Conservation (phyloP, 1,140 invertebrate species). For the Drosophila miranda region DNA sequence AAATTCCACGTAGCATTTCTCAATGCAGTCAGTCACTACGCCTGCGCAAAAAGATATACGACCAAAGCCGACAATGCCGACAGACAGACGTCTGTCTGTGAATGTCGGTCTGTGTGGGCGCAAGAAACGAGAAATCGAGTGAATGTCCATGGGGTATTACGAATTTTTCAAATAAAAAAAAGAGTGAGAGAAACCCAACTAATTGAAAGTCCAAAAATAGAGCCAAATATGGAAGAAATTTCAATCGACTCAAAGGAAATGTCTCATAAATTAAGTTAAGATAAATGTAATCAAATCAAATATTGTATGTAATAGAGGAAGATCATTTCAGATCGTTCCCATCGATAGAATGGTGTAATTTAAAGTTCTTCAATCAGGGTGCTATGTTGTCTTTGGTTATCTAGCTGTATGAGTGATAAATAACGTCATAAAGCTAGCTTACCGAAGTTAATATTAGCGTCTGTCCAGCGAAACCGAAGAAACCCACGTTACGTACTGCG, state of each 20-base stretch:
- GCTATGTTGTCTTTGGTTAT: conserved; percentile 83
- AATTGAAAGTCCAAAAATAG: conserved; percentile 46
- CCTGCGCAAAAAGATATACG: conserved; percentile 62
- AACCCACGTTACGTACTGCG: conserved; percentile 26
- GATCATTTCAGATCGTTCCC: conserved; percentile 24
- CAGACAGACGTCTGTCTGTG: conserved; percentile 22
- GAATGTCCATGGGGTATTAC: conserved; percentile 49
- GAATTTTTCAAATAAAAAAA: conserved; percentile 8
- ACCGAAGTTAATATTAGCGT: conserved; percentile 83
- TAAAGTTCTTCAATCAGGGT: conserved; percentile 47
- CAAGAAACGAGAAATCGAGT: conserved; percentile 50
- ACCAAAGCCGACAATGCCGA: conserved; percentile 46
- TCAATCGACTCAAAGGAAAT: conserved; percentile 3
- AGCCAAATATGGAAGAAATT: conserved; percentile 2
- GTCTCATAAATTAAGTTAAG: conserved; percentile 14
- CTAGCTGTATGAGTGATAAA: conserved; percentile 83
- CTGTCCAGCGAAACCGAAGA: conserved; percentile 52
- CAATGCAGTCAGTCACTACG: conserved; percentile 68
- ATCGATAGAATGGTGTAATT: conserved; percentile 23
- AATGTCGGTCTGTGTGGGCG: conserved; percentile 16
- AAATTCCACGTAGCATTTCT: conserved; percentile 68
- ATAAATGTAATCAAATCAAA: conserved; percentile 10
- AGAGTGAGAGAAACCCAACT: conserved; percentile 23
- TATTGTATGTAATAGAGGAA: conserved; percentile 5
- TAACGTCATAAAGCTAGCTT: conserved; percentile 83